phyloP scores from a whole-genome alignment of 2,113 vertebrate genomes.

The Hippocampus guttulatus region DNA sequence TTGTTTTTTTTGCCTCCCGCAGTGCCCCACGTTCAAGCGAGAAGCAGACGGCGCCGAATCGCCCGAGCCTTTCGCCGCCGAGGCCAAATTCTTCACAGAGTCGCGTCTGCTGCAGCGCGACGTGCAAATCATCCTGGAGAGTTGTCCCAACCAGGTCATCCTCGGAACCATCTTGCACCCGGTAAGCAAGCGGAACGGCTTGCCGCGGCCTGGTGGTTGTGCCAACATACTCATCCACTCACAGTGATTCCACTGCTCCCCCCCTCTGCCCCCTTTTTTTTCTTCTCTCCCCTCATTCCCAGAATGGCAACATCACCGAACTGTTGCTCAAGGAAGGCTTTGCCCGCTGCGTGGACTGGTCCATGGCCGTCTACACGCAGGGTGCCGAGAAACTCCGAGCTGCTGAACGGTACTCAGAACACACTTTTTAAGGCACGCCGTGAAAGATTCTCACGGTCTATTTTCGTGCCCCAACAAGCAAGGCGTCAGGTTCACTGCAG shows the following conservation, averaged over 20 bases:
- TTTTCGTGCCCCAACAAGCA: not conserved
- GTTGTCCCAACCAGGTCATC: conserved; percentile 94
- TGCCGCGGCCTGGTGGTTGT: not conserved
- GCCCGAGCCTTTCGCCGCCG: conserved; percentile 87
- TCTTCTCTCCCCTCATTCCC: not conserved
- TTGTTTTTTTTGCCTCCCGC: not conserved
- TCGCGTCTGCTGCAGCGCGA: conserved; percentile 93
- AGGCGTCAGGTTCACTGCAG: not conserved
- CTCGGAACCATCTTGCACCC: conserved; percentile 96
- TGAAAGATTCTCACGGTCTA: not conserved
- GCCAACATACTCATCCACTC: not conserved
- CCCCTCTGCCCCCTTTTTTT: too few species aligned
- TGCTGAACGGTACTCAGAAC: conserved; percentile 77
- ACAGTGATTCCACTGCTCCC: not conserved
- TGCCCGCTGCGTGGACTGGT: conserved; percentile 97
- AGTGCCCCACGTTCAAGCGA: conserved; percentile 93
- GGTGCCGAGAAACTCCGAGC: conserved; percentile 92
- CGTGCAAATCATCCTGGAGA: conserved; percentile 95
- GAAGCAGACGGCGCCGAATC: conserved; percentile 85
- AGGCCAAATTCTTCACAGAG: conserved; percentile 97
- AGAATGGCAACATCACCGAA: conserved; percentile 98
- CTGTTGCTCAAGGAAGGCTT: conserved; percentile 92
- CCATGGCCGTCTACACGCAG: conserved; percentile 91
- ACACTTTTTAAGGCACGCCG: not conserved
- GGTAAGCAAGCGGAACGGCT: conserved; percentile 57